These are phyloP conservation scores for Cydia amplana DNA, from an alignment of 1,140 invertebrate species.

Conservation along the genomic window DNA sequence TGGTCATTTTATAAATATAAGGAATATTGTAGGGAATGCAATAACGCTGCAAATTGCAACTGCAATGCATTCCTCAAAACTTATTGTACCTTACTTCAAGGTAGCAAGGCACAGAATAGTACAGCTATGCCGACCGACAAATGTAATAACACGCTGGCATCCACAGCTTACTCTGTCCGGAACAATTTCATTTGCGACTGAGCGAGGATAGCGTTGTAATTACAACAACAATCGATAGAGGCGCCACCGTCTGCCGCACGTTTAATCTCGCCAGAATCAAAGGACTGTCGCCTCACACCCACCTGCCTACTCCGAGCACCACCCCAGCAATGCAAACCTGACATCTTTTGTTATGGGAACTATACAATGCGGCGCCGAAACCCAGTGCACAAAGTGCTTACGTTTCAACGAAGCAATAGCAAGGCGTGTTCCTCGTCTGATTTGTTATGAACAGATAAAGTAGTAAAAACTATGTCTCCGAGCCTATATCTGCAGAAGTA, in stretches of 20 bases:
- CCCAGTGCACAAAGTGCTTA: background rate
- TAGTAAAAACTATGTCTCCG: conserved; percentile 72
- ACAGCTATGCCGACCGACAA: conserved; percentile 46
- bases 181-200: conserved; percentile 80
- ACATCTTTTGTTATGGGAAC: conserved; percentile 33
- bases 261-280: conserved; percentile 79
- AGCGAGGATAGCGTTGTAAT: conserved; percentile 78
- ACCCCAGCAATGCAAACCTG: conserved; percentile 42
- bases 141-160: conserved; percentile 70
- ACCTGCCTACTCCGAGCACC: conserved; percentile 57
- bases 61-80: background rate
- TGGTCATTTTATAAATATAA: background rate
- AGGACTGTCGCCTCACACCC: conserved; percentile 76
- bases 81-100: conserved; percentile 31
- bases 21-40: conserved; percentile 17
- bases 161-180: conserved; percentile 73
- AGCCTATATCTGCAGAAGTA: conserved; percentile 72
- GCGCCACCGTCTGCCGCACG: conserved; percentile 79
- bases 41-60: conserved; percentile 30
- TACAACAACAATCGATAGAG: conserved; percentile 79
- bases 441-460: conserved; percentile 59
- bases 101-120: conserved; percentile 51
- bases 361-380: conserved; percentile 47
- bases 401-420: conserved; percentile 47
- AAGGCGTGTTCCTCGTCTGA: conserved; percentile 30